Base-by-base conservation (phyloP, 2,888 invertebrate species). In the Cremastinae sp. region DNA sequence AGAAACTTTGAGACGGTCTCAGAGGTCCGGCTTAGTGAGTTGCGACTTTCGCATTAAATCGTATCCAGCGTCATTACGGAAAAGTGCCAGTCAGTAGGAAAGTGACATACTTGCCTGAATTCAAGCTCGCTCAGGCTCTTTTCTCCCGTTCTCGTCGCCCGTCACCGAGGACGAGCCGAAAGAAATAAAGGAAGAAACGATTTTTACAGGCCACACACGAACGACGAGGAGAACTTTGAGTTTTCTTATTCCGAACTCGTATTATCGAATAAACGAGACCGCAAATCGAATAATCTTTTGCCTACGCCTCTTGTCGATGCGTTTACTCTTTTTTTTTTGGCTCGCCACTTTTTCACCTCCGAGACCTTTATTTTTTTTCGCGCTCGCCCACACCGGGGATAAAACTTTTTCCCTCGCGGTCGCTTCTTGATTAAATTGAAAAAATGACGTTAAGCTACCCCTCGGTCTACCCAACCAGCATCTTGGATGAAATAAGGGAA, bases 61-160 rank as follows among this genome's bases (percentile, higher is more conserved):
- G n/a, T 65, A 65, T 73, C 59, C 41, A 53, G 7, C 47, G 69
- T 59, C 51, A 58, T 69, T 55, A 61, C 59, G 41, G 39, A 39
- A n/a, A 65, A 65, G 53, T 70, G 39, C 37, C 62, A 61, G 74
- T 18, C 74, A 69, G 71, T 79, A 72, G 79, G 83, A 84, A 83
- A 83, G 83, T 83, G 86, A 72, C 87, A 87, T 80, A 87, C 86
- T 86, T 86, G 82, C 83, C 86, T 85, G 83, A 86, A 79, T 79
- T 74, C 78, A 56, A 56, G 77, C 56, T 20, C 68, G 66, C 68
- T 9, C 58, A 61, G 51, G 51, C 43, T 58, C 56, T 64, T 53
- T 65, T 12, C n/a, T 43, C 35, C 43, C 28, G 56, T 64, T 51
- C 59, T 66, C 64, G 47, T 58, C 59, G n/a, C n/a, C 18, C 49